Base-by-base conservation (phyloP, 2,888 invertebrate genomes). In the Eilema sororculum region DNA sequence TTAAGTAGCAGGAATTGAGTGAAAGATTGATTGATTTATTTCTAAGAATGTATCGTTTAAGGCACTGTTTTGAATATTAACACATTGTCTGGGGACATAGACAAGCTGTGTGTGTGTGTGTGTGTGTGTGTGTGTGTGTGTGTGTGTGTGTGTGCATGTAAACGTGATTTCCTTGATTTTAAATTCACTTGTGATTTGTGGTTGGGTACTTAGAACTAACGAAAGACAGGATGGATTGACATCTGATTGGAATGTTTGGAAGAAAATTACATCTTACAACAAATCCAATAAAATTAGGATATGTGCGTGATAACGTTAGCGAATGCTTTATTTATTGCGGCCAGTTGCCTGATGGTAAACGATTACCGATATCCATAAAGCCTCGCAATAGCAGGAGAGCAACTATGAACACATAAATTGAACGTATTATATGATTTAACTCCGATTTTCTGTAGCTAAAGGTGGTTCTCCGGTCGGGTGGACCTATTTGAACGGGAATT, bases 21-120 rank as follows among this genome's bases (percentile, higher is more conserved):
- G 60, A 67, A 70, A 70, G 66, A 70, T 71, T 65, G 65, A 71
- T 68, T 68, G 66, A 46, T 68, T 68, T 66, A 62, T 59, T 72
- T 72, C 72, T 65, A 52, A 66, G 72, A 72, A 72, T 28, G 62
- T 68, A 58, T 65, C 46, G 65, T 63, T 30, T 58, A 67, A 46
- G n/a, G 65, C 25, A 58, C 56, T 62, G 68, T 63, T 62, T 28
- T 64, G 71, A 68, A 72, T 68, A 68, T 65, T 65, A 65, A 71
- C 24, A 52, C 30, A 41, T 64, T 64, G 72, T 72, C 20, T 46
- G 61, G 25, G 65, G 71, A 60, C 57, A 37, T 59, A 52, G 30
- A 22, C 20, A 52, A n/a, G n/a, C 4, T 52, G 46, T 41, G 41
- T n/a, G 5, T 41, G 22, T n/a, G 12, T 22, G 33, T 16, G 52